phyloP scores from a whole-genome alignment of 2,888 invertebrate species.

The Prionchulus punctatus region DNA sequence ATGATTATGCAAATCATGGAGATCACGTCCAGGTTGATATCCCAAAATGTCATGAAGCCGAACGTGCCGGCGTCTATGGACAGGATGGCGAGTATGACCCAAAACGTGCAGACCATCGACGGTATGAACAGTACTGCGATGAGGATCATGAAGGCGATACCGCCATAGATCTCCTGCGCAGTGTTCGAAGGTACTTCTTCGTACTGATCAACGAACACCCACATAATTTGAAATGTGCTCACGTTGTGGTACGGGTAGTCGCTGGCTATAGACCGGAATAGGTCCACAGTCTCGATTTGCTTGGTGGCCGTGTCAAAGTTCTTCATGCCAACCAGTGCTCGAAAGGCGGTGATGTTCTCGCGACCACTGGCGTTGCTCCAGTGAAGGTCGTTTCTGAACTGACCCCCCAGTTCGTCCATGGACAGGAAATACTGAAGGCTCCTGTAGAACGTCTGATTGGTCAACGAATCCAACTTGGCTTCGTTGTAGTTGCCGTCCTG shows the following conservation, averaged over 20 bases:
- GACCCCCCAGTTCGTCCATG: too few relatives aligned
- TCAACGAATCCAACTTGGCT: too few relatives aligned
- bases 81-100: constrained; percentile 84
- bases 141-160: constrained; percentile 63
- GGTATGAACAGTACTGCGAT: constrained; percentile 85
- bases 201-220: constrained; percentile 33
- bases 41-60: constrained; percentile 91
- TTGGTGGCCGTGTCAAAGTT: constrained; percentile 24
- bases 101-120: constrained; percentile 69
- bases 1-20: constrained; percentile 91
- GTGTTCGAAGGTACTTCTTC: constrained; percentile 30
- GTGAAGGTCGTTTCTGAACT: too few relatives aligned
- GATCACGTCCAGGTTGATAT: constrained; percentile 60
- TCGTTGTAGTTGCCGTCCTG: too few relatives aligned
- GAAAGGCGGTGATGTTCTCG: constrained; percentile 14
- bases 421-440: too few relatives aligned
- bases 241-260: constrained; percentile 23
- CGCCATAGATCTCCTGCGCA: constrained; percentile 26
- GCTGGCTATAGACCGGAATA: constrained; percentile 19
- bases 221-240: constrained; percentile 31
- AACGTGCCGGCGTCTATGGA: constrained; percentile 83
- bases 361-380: too few relatives aligned
- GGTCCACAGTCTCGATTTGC: constrained; percentile 25
- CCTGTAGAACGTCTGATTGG: too few relatives aligned
- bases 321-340: constrained; percentile 22